A percentile compares a stretch with the other conserved stretches of the same genome.
Conservation (phyloP, 1,140 invertebrate genomes). For the Penaeus japonicus region DNA sequence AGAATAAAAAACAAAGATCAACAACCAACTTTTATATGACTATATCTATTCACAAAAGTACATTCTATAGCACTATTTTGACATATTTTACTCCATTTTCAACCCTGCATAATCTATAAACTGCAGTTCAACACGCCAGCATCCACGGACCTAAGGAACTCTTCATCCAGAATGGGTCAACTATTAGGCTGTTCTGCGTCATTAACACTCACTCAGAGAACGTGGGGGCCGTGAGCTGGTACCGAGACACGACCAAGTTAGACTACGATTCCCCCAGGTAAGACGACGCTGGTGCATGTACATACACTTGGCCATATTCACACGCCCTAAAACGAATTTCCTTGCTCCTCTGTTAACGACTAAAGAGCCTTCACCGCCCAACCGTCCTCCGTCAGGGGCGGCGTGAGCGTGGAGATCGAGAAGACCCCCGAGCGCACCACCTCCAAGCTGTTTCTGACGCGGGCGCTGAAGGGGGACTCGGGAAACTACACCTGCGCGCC, state of each 20-base stretch:
- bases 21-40: too few species aligned
- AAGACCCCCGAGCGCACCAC: conserved; percentile 84
- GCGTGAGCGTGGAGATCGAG: conserved; percentile 89
- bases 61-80: too few species aligned
- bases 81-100: too few species aligned
- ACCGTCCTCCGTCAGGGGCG: conserved; percentile 64
- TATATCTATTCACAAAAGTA: too few species aligned
- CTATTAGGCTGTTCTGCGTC: conserved; percentile 2
- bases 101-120: neutral
- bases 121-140: conserved; percentile 20
- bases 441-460: conserved; percentile 86
- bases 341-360: neutral
- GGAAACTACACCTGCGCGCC: conserved; percentile 68
- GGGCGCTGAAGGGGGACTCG: conserved; percentile 82
- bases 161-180: conserved; percentile 21
- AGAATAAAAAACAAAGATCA: too few species aligned
- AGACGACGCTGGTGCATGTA: too few species aligned
- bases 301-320: too few species aligned
- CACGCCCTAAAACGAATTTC: too few species aligned
- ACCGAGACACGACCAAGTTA: conserved; percentile 11
- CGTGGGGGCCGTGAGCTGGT: conserved; percentile 19
- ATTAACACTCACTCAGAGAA: neutral
- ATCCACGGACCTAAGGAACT: conserved; percentile 18
- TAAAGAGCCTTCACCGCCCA: conserved; percentile 13
- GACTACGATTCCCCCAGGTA: conserved; percentile 35